Conservation (phyloP, 2,888 invertebrate species). For the Epiperipatus broadwayi region DNA sequence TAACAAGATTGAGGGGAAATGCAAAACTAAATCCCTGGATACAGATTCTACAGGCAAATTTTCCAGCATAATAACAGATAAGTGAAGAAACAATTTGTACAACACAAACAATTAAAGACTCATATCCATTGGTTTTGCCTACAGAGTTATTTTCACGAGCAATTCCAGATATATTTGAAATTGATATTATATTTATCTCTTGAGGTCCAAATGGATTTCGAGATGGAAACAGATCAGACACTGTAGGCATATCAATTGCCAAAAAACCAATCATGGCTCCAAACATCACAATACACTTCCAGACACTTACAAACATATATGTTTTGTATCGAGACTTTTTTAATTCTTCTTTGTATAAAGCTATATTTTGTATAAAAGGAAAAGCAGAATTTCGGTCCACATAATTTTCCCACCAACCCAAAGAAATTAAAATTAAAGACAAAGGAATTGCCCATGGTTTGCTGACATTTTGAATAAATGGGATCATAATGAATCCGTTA, state of each 20-base stretch:
- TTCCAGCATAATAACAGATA: slow-evolving; percentile 34
- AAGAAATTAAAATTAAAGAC: slow-evolving; percentile 61
- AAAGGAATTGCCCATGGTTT: slow-evolving; percentile 63
- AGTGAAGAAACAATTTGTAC: background rate
- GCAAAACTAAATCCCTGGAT: slow-evolving; percentile 95
- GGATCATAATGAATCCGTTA: slow-evolving; percentile 78
- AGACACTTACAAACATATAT: slow-evolving; percentile 68
- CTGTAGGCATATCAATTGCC: too few relatives aligned
- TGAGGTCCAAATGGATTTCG: too few relatives aligned
- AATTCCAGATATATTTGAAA: too few relatives aligned
- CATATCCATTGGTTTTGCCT: too few relatives aligned
- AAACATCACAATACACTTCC: slow-evolving; percentile 70
- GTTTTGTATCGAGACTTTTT: slow-evolving; percentile 64
- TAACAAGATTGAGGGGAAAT: slow-evolving; percentile 78
- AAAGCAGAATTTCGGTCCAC: slow-evolving; percentile 67
- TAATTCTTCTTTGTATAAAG: slow-evolving; percentile 56
- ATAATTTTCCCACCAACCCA: slow-evolving; percentile 97
- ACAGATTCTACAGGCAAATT: slow-evolving; percentile 86
- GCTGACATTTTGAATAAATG: slow-evolving; percentile 33
- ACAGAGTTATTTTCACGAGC: too few relatives aligned
- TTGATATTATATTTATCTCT: too few relatives aligned
- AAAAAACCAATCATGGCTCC: slow-evolving; percentile 50
- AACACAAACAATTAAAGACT: too few relatives aligned
- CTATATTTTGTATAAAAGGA: slow-evolving; percentile 49
- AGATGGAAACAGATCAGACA: too few relatives aligned